Conservation (phyloP, 1,140 invertebrate species). For the Pentalonia nigronervosa region DNA sequence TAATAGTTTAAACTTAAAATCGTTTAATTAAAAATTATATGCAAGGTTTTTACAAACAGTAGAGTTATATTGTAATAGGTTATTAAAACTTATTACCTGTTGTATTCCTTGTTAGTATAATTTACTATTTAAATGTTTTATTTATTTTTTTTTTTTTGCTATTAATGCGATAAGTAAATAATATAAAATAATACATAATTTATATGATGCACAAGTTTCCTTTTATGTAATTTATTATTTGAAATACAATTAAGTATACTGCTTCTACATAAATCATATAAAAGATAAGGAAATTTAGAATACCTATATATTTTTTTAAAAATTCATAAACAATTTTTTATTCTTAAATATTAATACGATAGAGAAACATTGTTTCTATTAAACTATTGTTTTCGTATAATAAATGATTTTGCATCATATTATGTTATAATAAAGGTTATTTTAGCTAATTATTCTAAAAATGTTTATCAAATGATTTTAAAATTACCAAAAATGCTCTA, state of each 20-base stretch:
- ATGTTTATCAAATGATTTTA: too few species aligned
- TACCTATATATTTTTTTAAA: neutral
- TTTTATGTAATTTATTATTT: neutral
- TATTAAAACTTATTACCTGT: neutral
- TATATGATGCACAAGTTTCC: neutral
- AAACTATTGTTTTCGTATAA: too few species aligned
- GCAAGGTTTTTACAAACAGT: neutral
- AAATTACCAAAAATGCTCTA: too few species aligned
- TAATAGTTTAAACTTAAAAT: neutral
- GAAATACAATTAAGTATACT: neutral
- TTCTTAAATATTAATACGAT: too few species aligned
- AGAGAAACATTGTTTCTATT: too few species aligned
- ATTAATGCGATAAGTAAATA: neutral
- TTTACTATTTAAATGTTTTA: neutral
- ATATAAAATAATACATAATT: neutral
- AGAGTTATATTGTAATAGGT: neutral
- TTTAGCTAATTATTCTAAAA: too few species aligned
- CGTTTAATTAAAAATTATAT: neutral
- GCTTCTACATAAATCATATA: neutral
- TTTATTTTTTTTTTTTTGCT: too few species aligned
- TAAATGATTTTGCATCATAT: too few species aligned
- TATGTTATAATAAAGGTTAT: too few species aligned
- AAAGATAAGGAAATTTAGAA: neutral
- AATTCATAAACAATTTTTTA: neutral
- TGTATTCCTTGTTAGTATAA: neutral